A percentile compares a stretch with the other conserved stretches of the same genome.
These are phyloP conservation scores for Etia nguti DNA, from an alignment of 2,113 vertebrate species.

Conservation along the genomic window DNA sequence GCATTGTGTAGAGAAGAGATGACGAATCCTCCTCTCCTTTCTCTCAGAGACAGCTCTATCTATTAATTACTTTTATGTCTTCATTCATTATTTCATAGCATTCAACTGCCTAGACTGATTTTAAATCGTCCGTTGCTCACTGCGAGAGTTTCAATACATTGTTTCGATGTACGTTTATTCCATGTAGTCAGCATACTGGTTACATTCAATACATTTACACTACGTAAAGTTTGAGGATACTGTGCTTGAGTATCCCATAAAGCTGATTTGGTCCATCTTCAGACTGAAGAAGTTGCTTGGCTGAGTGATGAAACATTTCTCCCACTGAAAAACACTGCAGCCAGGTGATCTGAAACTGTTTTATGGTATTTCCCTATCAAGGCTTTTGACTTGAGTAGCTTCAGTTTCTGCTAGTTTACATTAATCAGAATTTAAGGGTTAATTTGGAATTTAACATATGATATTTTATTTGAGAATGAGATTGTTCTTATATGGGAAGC, in stretches of 20 bases:
- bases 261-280: background rate
- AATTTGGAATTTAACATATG: background rate
- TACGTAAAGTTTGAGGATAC: background rate
- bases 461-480: background rate
- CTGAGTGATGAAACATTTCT: background rate
- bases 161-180: background rate
- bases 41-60: constrained; percentile 55
- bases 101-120: constrained; percentile 43
- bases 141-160: background rate
- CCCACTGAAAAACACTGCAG: background rate
- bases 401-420: background rate
- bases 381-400: background rate
- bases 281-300: background rate
- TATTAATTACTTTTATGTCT: constrained; percentile 75
- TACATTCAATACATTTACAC: background rate
- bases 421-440: background rate
- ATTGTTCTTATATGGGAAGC: background rate
- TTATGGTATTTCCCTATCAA: background rate
- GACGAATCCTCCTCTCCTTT: constrained; percentile 68
- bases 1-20: constrained; percentile 72
- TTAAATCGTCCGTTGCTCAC: constrained; percentile 52
- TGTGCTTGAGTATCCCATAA: background rate
- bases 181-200: background rate
- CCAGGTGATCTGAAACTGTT: background rate
- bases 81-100: constrained; percentile 67